Conservation (phyloP, 2,888 invertebrate species). For the Phytoseiulus persimilis region DNA sequence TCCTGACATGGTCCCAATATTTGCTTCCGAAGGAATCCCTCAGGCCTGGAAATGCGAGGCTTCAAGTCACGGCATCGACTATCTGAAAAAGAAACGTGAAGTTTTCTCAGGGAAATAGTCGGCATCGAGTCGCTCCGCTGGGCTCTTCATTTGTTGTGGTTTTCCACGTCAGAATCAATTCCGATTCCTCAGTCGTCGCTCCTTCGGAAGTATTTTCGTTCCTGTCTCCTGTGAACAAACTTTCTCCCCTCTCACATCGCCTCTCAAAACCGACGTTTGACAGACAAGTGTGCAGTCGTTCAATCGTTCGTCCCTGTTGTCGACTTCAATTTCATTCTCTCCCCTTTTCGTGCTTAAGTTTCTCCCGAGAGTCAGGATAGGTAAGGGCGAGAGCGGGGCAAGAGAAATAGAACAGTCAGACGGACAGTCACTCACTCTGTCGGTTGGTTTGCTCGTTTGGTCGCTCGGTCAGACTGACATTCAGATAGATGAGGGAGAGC, state of each 20-base stretch:
- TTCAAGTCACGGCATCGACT: no score
- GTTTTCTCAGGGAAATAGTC: no score
- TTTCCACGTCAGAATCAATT: no score
- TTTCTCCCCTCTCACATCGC: not conserved
- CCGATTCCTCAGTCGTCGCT: not conserved
- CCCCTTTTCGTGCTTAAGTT: not conserved
- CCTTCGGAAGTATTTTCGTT: not conserved
- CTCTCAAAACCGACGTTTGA: not conserved
- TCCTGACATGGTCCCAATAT: no score
- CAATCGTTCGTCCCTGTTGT: not conserved
- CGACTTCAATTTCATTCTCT: not conserved
- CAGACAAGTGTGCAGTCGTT: not conserved
- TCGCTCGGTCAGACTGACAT: not conserved
- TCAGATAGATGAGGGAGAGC: not conserved
- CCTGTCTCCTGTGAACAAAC: not conserved
- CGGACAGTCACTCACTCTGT: not conserved
- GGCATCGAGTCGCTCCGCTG: no score
- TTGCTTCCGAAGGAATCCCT: no score
- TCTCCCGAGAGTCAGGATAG: not conserved
- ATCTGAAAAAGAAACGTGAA: no score
- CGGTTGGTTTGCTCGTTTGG: not conserved
- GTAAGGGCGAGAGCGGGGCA: not conserved
- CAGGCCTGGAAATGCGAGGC: no score
- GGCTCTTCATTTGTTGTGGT: no score
- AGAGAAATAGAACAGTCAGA: not conserved